Percentiles rank a stretch among this genome's conserved stretches.
Evolutionary conservation across 2,797 vertebrate species (phyloP).

Genomic region (Brachymystax lenok): DNA sequence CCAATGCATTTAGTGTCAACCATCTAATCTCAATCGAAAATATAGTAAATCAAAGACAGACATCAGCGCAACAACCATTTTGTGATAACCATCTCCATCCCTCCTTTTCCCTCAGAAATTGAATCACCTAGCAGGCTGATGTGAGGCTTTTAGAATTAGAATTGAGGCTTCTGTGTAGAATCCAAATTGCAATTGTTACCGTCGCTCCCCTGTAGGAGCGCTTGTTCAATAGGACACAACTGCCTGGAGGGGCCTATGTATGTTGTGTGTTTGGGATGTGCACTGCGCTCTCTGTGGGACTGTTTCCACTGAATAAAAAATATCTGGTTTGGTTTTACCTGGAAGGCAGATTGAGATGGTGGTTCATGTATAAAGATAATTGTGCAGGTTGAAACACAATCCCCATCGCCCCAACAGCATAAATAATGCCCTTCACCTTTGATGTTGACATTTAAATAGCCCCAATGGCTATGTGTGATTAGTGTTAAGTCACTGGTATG

Average conservation of each 20-base stretch:
- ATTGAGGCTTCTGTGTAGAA: slow-evolving; percentile 45
- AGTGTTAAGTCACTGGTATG: slow-evolving; percentile 14
- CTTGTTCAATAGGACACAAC: slow-evolving; percentile 47
- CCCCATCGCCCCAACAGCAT: not conserved
- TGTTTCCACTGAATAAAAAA: slow-evolving; percentile 17
- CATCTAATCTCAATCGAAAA: not conserved
- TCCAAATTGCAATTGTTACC: slow-evolving; percentile 54
- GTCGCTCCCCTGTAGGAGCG: slow-evolving; percentile 41
- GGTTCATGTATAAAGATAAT: slow-evolving; percentile 1
- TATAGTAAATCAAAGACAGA: not conserved
- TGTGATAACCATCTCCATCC: not conserved
- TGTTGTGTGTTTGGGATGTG: not conserved
- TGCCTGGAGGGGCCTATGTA: slow-evolving; percentile 33
- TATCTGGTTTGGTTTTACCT: not conserved
- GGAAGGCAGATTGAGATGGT: not conserved
- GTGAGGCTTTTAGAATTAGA: slow-evolving; percentile 33
- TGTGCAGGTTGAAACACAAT: not conserved
- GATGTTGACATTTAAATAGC: slow-evolving; percentile 12
- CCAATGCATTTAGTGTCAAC: not conserved
- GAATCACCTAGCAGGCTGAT: slow-evolving; percentile 37
- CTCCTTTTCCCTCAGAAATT: slow-evolving; percentile 9
- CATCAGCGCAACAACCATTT: not conserved
- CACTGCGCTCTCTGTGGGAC: slow-evolving; percentile 9
- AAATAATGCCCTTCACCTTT: not conserved
- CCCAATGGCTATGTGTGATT: slow-evolving; percentile 8